phyloP scores from a whole-genome alignment of 2,888 invertebrate species.

The Sthenelais limicola region DNA sequence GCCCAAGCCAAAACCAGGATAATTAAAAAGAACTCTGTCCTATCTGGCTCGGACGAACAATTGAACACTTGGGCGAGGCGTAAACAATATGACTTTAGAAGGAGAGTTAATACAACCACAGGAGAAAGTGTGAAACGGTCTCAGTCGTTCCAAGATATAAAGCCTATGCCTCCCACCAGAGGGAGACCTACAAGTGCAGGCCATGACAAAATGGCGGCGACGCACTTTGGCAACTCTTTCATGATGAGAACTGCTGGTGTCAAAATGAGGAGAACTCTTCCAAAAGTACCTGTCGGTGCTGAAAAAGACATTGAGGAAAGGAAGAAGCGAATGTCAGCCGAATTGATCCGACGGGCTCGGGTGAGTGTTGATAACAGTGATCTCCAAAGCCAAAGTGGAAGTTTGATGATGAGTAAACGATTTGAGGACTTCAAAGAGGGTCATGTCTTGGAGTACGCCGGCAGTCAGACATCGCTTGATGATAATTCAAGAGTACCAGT shows the following conservation, averaged over 20 bases:
- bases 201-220: neutral
- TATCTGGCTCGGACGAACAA: constrained; percentile 37
- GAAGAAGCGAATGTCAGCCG: constrained; percentile 31
- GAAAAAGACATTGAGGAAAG: constrained; percentile 35
- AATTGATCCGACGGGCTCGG: constrained; percentile 9
- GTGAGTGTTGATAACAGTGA: neutral
- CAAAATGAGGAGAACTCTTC: constrained; percentile 28
- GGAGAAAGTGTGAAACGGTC: constrained; percentile 11
- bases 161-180: neutral
- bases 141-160: constrained; percentile 33
- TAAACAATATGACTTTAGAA: constrained; percentile 19
- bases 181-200: constrained; percentile 31
- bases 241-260: neutral
- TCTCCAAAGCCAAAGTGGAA: too few species aligned
- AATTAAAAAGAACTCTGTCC: neutral
- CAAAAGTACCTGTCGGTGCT: constrained; percentile 29
- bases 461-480: constrained; percentile 12
- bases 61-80: constrained; percentile 23
- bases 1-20: constrained; percentile 6
- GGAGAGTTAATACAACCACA: neutral
- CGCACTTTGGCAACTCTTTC: constrained; percentile 15
- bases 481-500: constrained; percentile 6
- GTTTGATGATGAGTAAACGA: too few species aligned
- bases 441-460: neutral
- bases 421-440: too few species aligned